Conservation (phyloP, 1,140 invertebrate species). For the Acromyrmex echinatior region DNA sequence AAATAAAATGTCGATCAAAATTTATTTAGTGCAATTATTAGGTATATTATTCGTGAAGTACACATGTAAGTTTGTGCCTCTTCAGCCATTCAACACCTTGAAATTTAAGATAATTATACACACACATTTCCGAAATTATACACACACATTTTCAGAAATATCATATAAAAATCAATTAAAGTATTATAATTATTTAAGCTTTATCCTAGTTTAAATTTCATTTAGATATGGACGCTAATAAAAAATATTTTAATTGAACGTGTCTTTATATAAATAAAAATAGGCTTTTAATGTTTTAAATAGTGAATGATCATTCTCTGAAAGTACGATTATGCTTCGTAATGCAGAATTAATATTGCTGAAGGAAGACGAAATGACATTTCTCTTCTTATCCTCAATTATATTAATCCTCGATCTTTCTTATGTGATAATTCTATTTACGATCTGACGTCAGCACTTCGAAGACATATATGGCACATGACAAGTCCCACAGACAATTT, state of each 20-base stretch:
- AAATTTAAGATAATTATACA: background rate
- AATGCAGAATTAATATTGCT: constrained; percentile 31
- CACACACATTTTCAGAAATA: background rate
- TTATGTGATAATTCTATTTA: constrained; percentile 1
- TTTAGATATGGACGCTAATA: background rate
- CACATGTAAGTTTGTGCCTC: background rate
- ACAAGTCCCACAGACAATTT: background rate
- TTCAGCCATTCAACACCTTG: background rate
- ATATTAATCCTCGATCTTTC: background rate
- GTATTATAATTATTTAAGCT: background rate
- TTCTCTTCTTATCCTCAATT: background rate
- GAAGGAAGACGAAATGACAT: background rate
- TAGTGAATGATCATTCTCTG: background rate
- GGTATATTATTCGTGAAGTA: background rate
- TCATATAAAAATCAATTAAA: background rate
- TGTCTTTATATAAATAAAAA: background rate
- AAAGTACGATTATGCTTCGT: background rate
- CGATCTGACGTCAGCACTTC: constrained; percentile 1
- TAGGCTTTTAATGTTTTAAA: background rate
- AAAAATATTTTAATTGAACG: background rate
- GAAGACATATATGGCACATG: background rate
- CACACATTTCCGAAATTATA: background rate
- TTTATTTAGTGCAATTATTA: background rate
- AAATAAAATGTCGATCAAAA: too few species aligned
- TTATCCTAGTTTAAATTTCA: background rate